Evolutionary conservation across 2,888 invertebrate species (phyloP).

Genomic region (Drosophila affinis): DNA sequence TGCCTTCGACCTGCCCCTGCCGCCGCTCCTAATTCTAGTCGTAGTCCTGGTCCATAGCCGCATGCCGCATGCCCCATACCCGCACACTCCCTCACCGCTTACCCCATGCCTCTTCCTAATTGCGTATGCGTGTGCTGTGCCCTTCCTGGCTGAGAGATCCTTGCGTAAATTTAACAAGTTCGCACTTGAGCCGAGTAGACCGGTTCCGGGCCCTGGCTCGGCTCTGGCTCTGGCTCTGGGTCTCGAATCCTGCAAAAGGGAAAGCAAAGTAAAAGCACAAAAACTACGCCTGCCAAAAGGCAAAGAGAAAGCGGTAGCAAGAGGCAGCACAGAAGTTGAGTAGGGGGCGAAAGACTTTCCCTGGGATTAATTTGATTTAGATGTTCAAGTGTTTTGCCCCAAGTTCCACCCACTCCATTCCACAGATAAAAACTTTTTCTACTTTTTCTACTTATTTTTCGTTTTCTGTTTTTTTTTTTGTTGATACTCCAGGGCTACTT

Average conservation of each 20-base stretch:
- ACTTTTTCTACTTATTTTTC: background rate
- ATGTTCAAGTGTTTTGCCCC: constrained; percentile 60
- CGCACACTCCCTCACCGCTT: background rate
- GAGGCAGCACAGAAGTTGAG: no score
- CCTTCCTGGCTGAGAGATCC: constrained; percentile 44
- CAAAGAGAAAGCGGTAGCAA: background rate
- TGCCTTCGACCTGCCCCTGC: background rate
- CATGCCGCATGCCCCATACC: background rate
- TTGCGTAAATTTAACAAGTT: constrained; percentile 78
- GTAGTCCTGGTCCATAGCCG: background rate
- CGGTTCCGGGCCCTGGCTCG: background rate
- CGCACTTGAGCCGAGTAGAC: constrained; percentile 65
- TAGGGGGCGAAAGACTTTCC: constrained; percentile 36
- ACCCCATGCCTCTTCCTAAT: constrained; percentile 46
- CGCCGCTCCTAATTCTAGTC: background rate
- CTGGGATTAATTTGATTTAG: constrained; percentile 75
- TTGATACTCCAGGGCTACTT: background rate
- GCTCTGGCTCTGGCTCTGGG: background rate
- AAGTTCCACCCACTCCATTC: constrained; percentile 23
- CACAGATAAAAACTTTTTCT: constrained; percentile 7
- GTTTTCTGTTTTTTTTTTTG: background rate
- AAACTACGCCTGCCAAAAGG: constrained; percentile 52
- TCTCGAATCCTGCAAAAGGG: constrained; percentile 26
- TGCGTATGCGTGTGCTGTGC: constrained; percentile 75
- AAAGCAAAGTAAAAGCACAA: constrained; percentile 60